Evolutionary conservation across 1,140 invertebrate genomes (phyloP), one percentile per base, ranked within the genome.

Genomic region (Aporrectodea caliginosa): DNA sequence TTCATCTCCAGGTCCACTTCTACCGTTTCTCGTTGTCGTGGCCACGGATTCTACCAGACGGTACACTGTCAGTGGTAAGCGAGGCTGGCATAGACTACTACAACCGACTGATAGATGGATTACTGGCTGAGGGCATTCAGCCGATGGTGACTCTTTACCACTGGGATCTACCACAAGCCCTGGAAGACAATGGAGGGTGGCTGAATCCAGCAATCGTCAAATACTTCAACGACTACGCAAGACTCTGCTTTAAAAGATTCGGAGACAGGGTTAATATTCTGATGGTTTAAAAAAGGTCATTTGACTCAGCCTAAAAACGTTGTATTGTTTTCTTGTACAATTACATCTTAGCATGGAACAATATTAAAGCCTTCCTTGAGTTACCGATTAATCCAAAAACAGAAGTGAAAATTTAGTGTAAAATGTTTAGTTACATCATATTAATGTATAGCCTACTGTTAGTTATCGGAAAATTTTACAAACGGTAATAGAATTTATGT

Each of bases 1-100:
- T 16, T 29, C 22, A 77, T 77, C 79, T 69, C 27, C 78, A 83
- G 82, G 82, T 83, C 1, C 73, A 85, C 79, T 83, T 82, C 89
- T 93, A 93, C 83, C 89, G 92, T 22, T 93, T 93, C 85, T 93
- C 92, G 0, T 89, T 93, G 80, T 91, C 92, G 0, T 93, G 92
- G 92, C 86, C 92, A 0, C 84, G 92, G 33, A 88, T 93, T 14
- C 85, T 93, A 72, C 92, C 92, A 0, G 90, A 88, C 16, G 92
- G 92, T 34, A 90, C 90, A 69, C 88, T 70, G 6, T 76, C 77
- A 1, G 35, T 16, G n/a, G 86, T 92, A 22, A 93, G 92, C 83
- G 87, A 88, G 27, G 84, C 90, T 22, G 92, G 92, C 77, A 89
- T 93, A 2, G 86, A 90, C 33, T 93, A 92, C 82, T 93, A 93